Evolutionary conservation across 2,888 invertebrate genomes (phyloP).

Genomic region (Listrodromus nycthemerus): DNA sequence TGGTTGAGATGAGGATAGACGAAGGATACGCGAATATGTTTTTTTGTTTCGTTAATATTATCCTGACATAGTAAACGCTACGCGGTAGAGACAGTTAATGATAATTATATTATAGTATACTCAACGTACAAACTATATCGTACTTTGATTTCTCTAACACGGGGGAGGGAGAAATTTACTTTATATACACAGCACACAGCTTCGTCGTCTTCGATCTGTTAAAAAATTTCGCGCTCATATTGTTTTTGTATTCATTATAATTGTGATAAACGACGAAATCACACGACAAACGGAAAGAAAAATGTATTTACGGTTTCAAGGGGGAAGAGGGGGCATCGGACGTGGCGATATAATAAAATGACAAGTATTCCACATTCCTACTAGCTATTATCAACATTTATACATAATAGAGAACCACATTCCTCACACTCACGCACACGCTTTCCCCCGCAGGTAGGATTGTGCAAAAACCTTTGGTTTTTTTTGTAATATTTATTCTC

Average conservation of each 20-base stretch:
- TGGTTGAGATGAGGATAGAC: conserved; percentile 20
- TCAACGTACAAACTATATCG: conserved; percentile 75
- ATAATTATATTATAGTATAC: conserved; percentile 75
- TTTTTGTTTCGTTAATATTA: conserved; percentile 68
- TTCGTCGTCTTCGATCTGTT: conserved; percentile 54
- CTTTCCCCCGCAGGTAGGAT: conserved; percentile 68
- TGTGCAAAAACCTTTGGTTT: conserved; percentile 68
- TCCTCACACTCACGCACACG: conserved; percentile 71
- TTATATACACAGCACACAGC: conserved; percentile 77
- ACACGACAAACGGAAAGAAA: conserved; percentile 37
- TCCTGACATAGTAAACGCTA: conserved; percentile 75
- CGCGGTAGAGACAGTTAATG: conserved; percentile 74
- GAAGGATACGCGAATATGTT: conserved; percentile 53
- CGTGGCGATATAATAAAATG: conserved; percentile 73
- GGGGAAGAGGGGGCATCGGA: conserved; percentile 33
- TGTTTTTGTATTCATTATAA: conserved; percentile 25
- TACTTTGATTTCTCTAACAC: conserved; percentile 71
- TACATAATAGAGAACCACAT: conserved; percentile 81
- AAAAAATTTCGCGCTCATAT: conserved; percentile 21
- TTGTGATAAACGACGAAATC: conserved; percentile 51
- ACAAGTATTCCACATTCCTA: conserved; percentile 82
- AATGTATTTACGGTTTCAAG: conserved; percentile 11
- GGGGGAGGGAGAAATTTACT: conserved; percentile 67
- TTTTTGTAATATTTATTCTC: conserved; percentile 25
- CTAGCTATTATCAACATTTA: conserved; percentile 84